phyloP scores from a whole-genome alignment of 2,113 vertebrate genomes.

The Caracal caracal region DNA sequence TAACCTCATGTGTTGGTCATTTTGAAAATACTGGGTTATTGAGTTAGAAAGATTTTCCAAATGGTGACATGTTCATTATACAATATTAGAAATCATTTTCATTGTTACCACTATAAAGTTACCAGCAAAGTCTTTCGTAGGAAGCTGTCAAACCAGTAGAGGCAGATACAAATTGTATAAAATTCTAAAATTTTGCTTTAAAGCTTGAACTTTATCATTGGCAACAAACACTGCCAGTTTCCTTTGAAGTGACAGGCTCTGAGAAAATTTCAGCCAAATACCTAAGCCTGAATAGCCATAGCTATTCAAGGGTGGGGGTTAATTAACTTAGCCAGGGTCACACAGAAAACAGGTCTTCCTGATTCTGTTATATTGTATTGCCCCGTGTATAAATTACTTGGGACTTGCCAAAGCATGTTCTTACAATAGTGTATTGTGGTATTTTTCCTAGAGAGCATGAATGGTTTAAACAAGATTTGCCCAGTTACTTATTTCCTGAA shows the following conservation, averaged over 20 bases:
- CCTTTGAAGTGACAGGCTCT: not conserved
- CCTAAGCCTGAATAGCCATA: not conserved
- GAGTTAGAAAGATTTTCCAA: not conserved
- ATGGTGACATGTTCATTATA: not conserved
- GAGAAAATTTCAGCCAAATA: slow-evolving; percentile 12
- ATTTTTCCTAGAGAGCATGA: slow-evolving; percentile 92
- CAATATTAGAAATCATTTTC: not conserved
- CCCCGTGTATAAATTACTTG: slow-evolving; percentile 18
- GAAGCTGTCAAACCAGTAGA: not conserved
- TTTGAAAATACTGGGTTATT: not conserved
- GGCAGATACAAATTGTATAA: not conserved
- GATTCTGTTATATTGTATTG: not conserved
- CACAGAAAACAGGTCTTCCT: not conserved
- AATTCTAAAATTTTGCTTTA: slow-evolving; percentile 55
- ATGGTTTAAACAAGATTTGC: slow-evolving; percentile 98
- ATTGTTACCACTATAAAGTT: not conserved
- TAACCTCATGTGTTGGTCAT: not conserved
- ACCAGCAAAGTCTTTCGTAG: not conserved
- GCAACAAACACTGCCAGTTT: not conserved
- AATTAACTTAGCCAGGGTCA: not conserved
- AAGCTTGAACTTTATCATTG: slow-evolving; percentile 10
- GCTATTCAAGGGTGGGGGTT: not conserved
- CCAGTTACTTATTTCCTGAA: slow-evolving; percentile 97
- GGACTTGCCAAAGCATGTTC: slow-evolving; percentile 41
- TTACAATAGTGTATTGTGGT: slow-evolving; percentile 62